A percentile compares a stretch with the other conserved stretches of the same genome.
Evolutionary conservation across 1,140 invertebrate genomes (phyloP).

Genomic region (Tribolium madens): DNA sequence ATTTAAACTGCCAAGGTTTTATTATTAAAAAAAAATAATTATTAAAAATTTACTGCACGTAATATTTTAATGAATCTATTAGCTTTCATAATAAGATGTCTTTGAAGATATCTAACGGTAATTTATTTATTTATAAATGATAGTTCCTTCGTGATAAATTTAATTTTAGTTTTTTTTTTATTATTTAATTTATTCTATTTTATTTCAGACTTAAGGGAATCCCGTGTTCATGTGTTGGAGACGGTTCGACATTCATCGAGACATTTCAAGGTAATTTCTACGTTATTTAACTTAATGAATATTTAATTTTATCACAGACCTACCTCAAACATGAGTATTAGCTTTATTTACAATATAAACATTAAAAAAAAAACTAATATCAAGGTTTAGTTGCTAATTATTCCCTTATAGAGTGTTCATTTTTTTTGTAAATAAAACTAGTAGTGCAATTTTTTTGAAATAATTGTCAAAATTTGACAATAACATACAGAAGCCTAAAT

Average conservation of each 20-base stretch:
- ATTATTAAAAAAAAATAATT: neutral
- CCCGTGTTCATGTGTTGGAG: slow-evolving; percentile 73
- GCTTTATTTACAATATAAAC: too few relatives aligned
- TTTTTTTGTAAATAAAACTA: too few relatives aligned
- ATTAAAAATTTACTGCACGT: neutral
- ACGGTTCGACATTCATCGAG: slow-evolving; percentile 75
- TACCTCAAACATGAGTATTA: too few relatives aligned
- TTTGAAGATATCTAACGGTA: slow-evolving; percentile 21
- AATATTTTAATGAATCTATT: slow-evolving; percentile 36
- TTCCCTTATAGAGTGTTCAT: too few relatives aligned
- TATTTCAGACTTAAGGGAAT: slow-evolving; percentile 66
- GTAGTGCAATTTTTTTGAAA: too few relatives aligned
- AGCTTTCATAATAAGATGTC: slow-evolving; percentile 23
- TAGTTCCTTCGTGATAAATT: neutral
- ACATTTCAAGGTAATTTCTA: slow-evolving; percentile 72
- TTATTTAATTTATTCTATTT: slow-evolving; percentile 56
- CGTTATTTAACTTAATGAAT: too few relatives aligned
- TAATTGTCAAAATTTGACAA: too few relatives aligned
- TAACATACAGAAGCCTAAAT: too few relatives aligned
- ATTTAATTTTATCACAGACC: too few relatives aligned
- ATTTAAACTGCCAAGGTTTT: too few relatives aligned
- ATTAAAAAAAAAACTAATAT: too few relatives aligned
- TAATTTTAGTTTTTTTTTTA: neutral
- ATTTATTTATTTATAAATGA: neutral
- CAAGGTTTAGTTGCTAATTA: too few relatives aligned